Conservation (phyloP, 2,797 vertebrate species). For the Avahi laniger region DNA sequence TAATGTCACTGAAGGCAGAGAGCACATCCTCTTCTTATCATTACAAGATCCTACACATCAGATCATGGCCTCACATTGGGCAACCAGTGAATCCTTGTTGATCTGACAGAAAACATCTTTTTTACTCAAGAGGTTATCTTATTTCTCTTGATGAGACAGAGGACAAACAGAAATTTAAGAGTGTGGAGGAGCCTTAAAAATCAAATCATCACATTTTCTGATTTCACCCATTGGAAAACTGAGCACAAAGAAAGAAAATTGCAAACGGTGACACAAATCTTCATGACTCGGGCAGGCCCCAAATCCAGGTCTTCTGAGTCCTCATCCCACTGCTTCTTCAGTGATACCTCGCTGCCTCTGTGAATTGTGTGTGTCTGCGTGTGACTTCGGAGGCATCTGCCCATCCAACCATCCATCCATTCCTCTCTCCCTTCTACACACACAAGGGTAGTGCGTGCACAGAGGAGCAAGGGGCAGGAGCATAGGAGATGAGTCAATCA, state of each 20-base stretch:
- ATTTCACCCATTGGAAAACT: not conserved
- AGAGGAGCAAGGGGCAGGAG: not conserved
- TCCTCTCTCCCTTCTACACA: not conserved
- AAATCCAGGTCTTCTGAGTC: not conserved
- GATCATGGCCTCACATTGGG: not conserved
- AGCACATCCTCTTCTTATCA: not conserved
- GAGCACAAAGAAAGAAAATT: not conserved
- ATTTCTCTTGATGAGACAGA: not conserved
- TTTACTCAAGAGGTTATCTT: not conserved
- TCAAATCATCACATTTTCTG: not conserved
- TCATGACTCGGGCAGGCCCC: not conserved
- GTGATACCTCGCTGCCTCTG: not conserved
- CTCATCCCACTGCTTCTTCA: not conserved
- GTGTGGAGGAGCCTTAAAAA: not conserved
- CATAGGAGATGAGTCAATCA: not conserved
- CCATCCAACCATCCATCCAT: not conserved
- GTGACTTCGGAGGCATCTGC: not conserved
- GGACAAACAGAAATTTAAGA: slow-evolving; percentile 14
- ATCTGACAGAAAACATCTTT: not conserved
- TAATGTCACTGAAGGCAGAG: not conserved
- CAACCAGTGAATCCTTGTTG: not conserved
- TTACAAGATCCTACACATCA: not conserved
- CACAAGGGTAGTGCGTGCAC: not conserved
- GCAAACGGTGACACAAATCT: not conserved
- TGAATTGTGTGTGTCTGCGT: not conserved